These are phyloP conservation scores for Euzophera pinguis DNA, from an alignment of 2,888 invertebrate species.

Conservation along the genomic window DNA sequence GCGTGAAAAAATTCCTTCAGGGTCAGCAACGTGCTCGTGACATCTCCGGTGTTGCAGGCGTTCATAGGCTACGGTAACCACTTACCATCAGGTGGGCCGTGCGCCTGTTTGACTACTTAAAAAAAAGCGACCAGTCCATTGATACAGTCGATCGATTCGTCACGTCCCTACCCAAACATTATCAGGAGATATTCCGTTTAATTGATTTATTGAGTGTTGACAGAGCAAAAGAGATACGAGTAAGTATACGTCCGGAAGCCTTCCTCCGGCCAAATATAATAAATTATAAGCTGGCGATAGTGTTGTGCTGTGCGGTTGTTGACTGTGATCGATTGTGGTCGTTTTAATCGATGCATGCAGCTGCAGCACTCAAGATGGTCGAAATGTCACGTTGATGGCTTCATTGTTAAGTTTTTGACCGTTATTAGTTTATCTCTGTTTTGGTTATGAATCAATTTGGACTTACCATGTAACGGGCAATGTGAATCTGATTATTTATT, in stretches of 20 bases:
- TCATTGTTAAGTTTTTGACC: constrained; percentile 22
- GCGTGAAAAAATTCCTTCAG: too few species aligned
- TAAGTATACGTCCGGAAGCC: constrained; percentile 2
- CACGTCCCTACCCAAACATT: constrained; percentile 5
- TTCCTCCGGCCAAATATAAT: constrained; percentile 13
- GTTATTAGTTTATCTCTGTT: neutral
- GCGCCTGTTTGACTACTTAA: neutral
- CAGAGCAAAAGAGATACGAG: neutral
- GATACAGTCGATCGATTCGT: constrained; percentile 1
- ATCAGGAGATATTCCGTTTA: constrained; percentile 4
- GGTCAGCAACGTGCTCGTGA: too few species aligned
- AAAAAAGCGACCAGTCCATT: neutral
- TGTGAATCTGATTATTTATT: too few species aligned
- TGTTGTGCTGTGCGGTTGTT: neutral
- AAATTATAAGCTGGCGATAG: constrained; percentile 9
- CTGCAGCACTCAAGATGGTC: constrained; percentile 20
- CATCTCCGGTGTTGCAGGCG: too few species aligned
- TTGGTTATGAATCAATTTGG: neutral
- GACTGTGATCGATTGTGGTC: constrained; percentile 11
- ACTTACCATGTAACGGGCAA: neutral
- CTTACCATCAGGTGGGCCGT: too few species aligned
- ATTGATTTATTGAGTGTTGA: constrained; percentile 13
- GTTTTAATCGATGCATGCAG: constrained; percentile 21
- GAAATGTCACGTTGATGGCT: constrained; percentile 28
- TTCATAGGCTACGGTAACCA: too few species aligned